Evolutionary conservation across 2,797 vertebrate genomes (phyloP).

Genomic region (Danio kyathit): DNA sequence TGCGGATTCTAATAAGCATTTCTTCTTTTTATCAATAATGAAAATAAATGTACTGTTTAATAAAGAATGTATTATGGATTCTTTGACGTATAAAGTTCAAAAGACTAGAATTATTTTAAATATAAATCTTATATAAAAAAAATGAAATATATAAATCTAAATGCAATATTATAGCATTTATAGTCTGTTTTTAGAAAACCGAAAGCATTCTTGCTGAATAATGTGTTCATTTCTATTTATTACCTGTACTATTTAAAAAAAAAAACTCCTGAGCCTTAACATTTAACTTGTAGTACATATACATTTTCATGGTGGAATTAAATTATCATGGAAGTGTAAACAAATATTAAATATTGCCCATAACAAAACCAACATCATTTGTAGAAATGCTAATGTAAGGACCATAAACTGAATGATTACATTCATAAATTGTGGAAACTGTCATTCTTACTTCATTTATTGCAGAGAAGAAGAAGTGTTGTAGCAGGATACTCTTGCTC

Average conservation of each 20-base stretch:
- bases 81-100: no score
- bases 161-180: no score
- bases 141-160: no score
- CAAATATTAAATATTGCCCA: background rate
- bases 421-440: background rate
- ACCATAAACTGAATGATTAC: background rate
- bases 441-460: background rate
- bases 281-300: no score
- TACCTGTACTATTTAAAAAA: no score
- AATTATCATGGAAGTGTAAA: background rate
- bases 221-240: no score
- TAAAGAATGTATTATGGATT: no score
- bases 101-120: no score
- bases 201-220: no score
- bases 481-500: background rate
- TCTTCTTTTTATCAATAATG: background rate
- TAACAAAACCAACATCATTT: background rate
- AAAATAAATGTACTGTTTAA: background rate
- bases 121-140: no score
- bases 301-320: background rate
- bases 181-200: no score
- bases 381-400: background rate
- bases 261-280: no score
- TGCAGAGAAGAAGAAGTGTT: constrained; percentile 5
- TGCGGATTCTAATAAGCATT: background rate